Evolutionary conservation across 2,888 invertebrate species (phyloP), one percentile per base, ranked within the genome.

Genomic region (Crioceris asparagi): DNA sequence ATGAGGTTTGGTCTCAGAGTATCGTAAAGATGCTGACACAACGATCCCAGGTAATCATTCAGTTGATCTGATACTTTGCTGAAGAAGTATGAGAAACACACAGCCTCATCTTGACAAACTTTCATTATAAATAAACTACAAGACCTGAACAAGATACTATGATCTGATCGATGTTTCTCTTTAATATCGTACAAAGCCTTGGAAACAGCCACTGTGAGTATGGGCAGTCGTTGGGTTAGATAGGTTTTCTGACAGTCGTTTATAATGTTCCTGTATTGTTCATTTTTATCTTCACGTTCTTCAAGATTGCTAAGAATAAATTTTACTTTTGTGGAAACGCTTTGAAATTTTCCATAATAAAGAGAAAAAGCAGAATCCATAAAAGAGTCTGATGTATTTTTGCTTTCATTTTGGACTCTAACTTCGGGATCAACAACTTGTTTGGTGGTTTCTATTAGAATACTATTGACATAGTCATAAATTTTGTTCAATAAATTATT

Each of bases 331-430:
- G 83, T 79, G 0, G 94, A 82, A n/a, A 87, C 83, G 0, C 88
- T 83, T 60, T 93, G 87, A 61, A 96, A 97, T 65, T 92, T 90
- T 1, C 94, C 94, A 57, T 96, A 97, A 57, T 90, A 94, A 21
- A 76, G 77, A 31, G 83, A 91, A 68, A 77, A 85, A 18, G 83
- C 79, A 0, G 81, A 76, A 50, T 84, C 81, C 10, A 49, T 41
- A 16, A 42, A 42, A n/a, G 47, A 36, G 35, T 52, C 51, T 29
- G 40, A 35, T 5, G 39, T 43, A 72, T 68, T 15, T 2, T 6
- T 27, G 54, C 62, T 25, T 32, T 42, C 39, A 21, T 50, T 43
- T 38, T 53, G 32, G 36, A 52, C 39, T 38, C 54, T 30, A 44
- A 54, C 46, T 35, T 60, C 60, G 26, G 57, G 59, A 38, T 67